Evolutionary conservation across 1,140 invertebrate genomes (phyloP), one percentile per base, ranked within the genome.

Genomic region (Trachymyrmex septentrionalis): DNA sequence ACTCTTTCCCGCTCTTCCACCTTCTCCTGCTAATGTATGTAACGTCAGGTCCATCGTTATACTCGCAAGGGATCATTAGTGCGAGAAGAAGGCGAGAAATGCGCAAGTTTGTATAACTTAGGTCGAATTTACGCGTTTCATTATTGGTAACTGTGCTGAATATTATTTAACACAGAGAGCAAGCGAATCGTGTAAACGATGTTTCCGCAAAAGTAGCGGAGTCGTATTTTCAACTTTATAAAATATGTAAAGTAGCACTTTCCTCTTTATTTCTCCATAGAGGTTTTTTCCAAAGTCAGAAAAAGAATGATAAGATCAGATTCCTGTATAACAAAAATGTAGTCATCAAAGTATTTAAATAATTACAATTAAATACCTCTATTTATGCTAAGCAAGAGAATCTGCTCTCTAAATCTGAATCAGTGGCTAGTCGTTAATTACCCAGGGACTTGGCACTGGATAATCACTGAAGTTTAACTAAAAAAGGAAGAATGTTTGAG

Each of bases 31-130:
- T 84, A 84, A 84, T 84, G 69, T 84, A 84, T 84, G 80, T 84
- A 84, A 84, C 80, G 80, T 84, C 80, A 84, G 80, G 80, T 61
- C 69, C 69, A 57, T 84, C 80, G 80, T 84, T 84, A 84, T 84
- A 84, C 55, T 69, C 57, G 80, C 80, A 44, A 84, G 69, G 38
- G 80, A 84, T 84, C 80, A 84, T 84, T 84, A 84, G 69, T 12
- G 27, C 16, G 80, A 30, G 38, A 75, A 84, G 80, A 84, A 84
- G 55, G 55, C 38, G 80, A 82, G 67, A 82, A 82, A 61, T 50
- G 61, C 44, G 27, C 61, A 61, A 80, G 80, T 84, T 73, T 61
- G 69, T 84, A 19, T 53, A 75, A 84, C 80, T 84, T 84, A 34
- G 30, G 38, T 55, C 38, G 71, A 84, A 84, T 84, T 84, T 84